These are phyloP conservation scores for Zapus hudsonius DNA, from an alignment of 2,113 vertebrate genomes.

Conservation along the genomic window DNA sequence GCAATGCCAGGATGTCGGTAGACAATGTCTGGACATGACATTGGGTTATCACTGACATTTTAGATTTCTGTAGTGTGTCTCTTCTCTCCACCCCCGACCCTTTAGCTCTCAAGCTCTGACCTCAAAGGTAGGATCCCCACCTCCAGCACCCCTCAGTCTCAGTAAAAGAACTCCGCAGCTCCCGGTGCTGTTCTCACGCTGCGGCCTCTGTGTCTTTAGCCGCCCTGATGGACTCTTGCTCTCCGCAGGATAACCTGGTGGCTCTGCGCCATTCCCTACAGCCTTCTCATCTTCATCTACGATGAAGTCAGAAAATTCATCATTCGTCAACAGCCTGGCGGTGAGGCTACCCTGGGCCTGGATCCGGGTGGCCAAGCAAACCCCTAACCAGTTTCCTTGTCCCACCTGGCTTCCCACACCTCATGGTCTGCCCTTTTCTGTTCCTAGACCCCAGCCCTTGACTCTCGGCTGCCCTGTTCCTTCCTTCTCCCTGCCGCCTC, in stretches of 20 bases:
- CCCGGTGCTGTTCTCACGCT: neutral
- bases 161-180: neutral
- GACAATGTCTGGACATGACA: neutral
- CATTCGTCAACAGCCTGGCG: constrained; percentile 85
- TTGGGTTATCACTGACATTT: neutral
- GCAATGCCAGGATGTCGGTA: neutral
- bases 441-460: neutral
- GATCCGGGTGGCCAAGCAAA: neutral
- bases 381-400: neutral
- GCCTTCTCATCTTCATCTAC: constrained; percentile 88
- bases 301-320: constrained; percentile 87
- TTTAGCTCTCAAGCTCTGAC: neutral
- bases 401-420: neutral
- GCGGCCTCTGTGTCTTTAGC: neutral
- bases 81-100: neutral
- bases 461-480: neutral
- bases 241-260: constrained; percentile 86
- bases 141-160: neutral
- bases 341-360: constrained; percentile 71
- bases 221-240: neutral
- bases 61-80: neutral
- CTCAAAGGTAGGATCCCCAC: neutral
- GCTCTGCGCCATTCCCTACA: constrained; percentile 89
- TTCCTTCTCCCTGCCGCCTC: neutral
- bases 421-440: neutral